Evolutionary conservation across 1,140 invertebrate species (phyloP).

Genomic region (Lethrus apterus): DNA sequence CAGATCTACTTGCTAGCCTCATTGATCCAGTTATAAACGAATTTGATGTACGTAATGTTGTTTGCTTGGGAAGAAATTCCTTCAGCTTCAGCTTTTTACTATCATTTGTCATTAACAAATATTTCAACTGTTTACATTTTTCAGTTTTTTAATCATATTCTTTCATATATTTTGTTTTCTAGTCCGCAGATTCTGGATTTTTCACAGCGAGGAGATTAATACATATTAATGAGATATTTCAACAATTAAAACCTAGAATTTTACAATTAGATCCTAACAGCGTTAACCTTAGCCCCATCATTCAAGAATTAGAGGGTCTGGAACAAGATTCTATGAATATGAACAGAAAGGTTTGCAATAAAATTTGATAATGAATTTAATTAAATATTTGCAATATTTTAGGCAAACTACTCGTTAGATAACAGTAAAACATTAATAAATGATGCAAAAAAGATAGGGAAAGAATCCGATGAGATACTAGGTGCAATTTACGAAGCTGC

Average conservation of each 20-base stretch:
- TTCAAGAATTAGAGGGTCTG: slow-evolving; percentile 50
- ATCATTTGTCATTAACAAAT: no score
- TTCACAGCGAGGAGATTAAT: slow-evolving; percentile 69
- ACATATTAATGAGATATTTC: slow-evolving; percentile 63
- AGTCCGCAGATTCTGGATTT: slow-evolving; percentile 65
- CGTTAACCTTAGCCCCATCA: slow-evolving; percentile 54
- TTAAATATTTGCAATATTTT: slow-evolving; percentile 8
- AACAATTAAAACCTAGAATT: slow-evolving; percentile 57
- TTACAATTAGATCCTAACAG: slow-evolving; percentile 55
- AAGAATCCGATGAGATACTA: slow-evolving; percentile 49
- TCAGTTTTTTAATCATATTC: no score
- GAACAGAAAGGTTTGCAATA: slow-evolving; percentile 43
- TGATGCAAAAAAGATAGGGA: slow-evolving; percentile 48
- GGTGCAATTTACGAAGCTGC: slow-evolving; percentile 46
- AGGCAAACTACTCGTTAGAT: slow-evolving; percentile 38
- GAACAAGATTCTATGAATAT: slow-evolving; percentile 50
- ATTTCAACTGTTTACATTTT: no score
- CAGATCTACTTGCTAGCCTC: slow-evolving; percentile 60
- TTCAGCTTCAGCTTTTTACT: neutral
- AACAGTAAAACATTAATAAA: slow-evolving; percentile 46
- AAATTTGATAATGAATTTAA: neutral
- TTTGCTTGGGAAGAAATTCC: neutral
- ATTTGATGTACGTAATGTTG: slow-evolving; percentile 53
- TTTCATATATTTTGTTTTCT: slow-evolving; percentile 32
- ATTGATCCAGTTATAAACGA: slow-evolving; percentile 61